A percentile compares a stretch with the other conserved stretches of the same genome.
Conservation (phyloP, 2,113 vertebrate species). For the Benitochromis conjunctus region DNA sequence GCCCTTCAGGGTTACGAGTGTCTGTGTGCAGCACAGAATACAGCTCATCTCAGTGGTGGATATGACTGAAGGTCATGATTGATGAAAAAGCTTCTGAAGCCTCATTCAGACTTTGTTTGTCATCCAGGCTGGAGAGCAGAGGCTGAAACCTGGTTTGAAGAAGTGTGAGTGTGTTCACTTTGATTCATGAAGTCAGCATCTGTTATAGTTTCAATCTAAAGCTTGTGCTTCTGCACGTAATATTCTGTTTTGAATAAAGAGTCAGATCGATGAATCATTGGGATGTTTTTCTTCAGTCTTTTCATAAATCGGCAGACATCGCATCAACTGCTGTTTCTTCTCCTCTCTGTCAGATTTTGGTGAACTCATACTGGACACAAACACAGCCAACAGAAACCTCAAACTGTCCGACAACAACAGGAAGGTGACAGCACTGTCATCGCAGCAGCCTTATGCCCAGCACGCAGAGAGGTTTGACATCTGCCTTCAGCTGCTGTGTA, state of each 20-base stretch:
- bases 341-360: neutral
- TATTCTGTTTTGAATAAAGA: neutral
- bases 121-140: neutral
- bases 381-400: neutral
- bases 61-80: neutral
- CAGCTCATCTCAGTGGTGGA: neutral
- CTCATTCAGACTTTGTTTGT: neutral
- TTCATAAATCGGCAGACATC: neutral
- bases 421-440: neutral
- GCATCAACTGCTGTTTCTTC: neutral
- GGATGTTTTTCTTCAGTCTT: neutral
- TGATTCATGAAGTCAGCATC: neutral
- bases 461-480: neutral
- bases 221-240: neutral
- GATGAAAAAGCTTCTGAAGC: neutral
- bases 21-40: neutral
- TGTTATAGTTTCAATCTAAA: neutral
- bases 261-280: neutral
- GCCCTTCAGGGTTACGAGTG: neutral
- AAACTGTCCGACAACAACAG: neutral
- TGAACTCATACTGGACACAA: neutral
- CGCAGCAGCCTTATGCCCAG: neutral
- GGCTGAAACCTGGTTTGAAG: neutral
- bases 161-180: neutral
- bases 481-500: neutral